Evolutionary conservation across 35 echinoderm and acorn worm genomes (phyloP).

Genomic region (Chiridota heheva): DNA sequence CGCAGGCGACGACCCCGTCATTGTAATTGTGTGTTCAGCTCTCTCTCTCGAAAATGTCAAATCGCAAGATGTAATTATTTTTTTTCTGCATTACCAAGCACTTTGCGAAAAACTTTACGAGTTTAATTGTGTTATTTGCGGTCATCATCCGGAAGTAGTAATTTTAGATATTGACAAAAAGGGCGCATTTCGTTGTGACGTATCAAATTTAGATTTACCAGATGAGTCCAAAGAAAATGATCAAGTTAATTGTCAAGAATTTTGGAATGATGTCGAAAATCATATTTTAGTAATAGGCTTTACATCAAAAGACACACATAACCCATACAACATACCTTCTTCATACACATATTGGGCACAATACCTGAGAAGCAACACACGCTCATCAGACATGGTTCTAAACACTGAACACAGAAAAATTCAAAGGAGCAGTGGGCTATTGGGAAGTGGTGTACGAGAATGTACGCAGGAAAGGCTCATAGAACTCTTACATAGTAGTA

Average conservation of each 20-base stretch:
- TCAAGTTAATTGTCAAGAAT: background rate
- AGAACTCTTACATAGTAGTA: constrained; percentile 22
- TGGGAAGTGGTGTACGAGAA: constrained; percentile 8
- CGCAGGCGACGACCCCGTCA: too few species aligned
- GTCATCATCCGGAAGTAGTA: constrained; percentile 32
- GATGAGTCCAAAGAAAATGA: constrained; percentile 24
- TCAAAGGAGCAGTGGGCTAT: constrained; percentile 1
- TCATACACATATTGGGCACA: constrained; percentile 23
- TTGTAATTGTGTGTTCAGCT: too few species aligned
- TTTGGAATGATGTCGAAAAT: constrained; percentile 16
- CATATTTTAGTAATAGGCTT: constrained; percentile 1
- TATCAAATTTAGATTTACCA: background rate
- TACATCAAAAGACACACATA: background rate
- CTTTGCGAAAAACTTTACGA: background rate
- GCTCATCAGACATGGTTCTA: background rate
- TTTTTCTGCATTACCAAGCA: constrained; percentile 37
- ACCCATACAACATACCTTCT: constrained; percentile 12
- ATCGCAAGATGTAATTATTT: constrained; percentile 27
- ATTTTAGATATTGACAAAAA: constrained; percentile 42
- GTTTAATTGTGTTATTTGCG: constrained; percentile 34
- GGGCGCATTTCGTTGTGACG: constrained; percentile 36
- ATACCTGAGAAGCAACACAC: constrained; percentile 1
- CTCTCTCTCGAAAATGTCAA: too few species aligned
- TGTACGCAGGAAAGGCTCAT: constrained; percentile 29
- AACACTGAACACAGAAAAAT: constrained; percentile 40